Evolutionary conservation across 1,140 invertebrate genomes (phyloP).

Genomic region (Pectinophora gossypiella): DNA sequence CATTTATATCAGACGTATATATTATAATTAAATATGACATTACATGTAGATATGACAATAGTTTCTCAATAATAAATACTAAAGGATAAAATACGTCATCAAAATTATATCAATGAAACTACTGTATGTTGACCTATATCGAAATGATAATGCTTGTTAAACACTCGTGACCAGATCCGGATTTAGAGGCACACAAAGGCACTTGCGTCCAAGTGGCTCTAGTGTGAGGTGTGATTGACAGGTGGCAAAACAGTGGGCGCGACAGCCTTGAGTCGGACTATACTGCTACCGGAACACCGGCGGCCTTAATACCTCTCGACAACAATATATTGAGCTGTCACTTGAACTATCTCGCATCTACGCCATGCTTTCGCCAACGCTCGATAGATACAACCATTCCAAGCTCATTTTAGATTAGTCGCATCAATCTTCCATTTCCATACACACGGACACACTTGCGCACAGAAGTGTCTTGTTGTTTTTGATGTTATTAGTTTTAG

Average conservation of each 20-base stretch:
- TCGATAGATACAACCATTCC: background rate
- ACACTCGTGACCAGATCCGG: too few species aligned
- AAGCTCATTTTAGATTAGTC: background rate
- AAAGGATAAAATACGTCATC: too few species aligned
- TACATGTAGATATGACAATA: too few species aligned
- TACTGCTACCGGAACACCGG: background rate
- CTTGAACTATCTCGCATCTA: background rate
- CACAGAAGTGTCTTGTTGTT: too few species aligned
- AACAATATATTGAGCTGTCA: background rate
- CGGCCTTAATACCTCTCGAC: background rate
- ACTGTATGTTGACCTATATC: too few species aligned
- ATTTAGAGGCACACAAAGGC: too few species aligned
- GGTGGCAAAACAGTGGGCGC: conserved; percentile 1
- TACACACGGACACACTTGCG: background rate
- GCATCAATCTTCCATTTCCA: background rate
- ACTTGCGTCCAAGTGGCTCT: background rate
- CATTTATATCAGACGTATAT: too few species aligned
- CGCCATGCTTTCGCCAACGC: background rate
- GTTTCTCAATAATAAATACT: too few species aligned
- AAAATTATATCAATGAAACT: too few species aligned
- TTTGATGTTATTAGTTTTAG: too few species aligned
- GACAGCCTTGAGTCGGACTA: background rate
- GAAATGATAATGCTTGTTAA: too few species aligned
- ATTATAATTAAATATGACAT: too few species aligned
- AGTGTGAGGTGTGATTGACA: conserved; percentile 1